These are phyloP conservation scores for Ctenochaetus hawaiiensis DNA, from an alignment of 2,797 vertebrate species.

Conservation along the genomic window DNA sequence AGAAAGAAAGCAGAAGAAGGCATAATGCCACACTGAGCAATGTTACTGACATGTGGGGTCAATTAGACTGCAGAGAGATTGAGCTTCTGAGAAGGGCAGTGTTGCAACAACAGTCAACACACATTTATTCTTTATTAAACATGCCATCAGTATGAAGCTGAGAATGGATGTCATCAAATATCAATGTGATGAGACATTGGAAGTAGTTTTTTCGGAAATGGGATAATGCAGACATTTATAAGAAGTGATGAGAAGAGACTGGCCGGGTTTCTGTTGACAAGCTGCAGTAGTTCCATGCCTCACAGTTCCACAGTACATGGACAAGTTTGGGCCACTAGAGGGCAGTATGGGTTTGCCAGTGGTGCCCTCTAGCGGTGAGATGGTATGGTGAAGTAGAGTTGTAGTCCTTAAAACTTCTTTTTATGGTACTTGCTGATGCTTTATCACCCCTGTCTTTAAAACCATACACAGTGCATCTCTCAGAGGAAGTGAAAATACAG, in stretches of 20 bases:
- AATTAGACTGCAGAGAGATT: no score
- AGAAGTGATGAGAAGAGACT: background rate
- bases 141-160: background rate
- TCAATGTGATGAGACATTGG: background rate
- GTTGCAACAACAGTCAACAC: no score
- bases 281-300: background rate
- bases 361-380: slow-evolving; percentile 16
- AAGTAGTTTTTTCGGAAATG: background rate
- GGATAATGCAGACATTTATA: background rate
- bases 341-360: slow-evolving; percentile 24
- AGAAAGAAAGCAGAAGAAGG: no score
- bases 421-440: background rate
- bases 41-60: background rate
- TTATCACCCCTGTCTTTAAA: background rate
- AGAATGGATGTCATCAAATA: background rate
- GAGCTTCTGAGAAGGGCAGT: no score
- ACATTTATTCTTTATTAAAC: background rate
- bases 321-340: slow-evolving; percentile 27
- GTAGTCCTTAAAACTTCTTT: background rate
- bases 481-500: background rate
- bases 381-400: background rate
- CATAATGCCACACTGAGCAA: background rate
- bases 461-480: background rate
- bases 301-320: background rate
- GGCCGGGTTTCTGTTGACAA: background rate